Conservation (phyloP, 1,140 invertebrate species). For the Drosophila pachea region DNA sequence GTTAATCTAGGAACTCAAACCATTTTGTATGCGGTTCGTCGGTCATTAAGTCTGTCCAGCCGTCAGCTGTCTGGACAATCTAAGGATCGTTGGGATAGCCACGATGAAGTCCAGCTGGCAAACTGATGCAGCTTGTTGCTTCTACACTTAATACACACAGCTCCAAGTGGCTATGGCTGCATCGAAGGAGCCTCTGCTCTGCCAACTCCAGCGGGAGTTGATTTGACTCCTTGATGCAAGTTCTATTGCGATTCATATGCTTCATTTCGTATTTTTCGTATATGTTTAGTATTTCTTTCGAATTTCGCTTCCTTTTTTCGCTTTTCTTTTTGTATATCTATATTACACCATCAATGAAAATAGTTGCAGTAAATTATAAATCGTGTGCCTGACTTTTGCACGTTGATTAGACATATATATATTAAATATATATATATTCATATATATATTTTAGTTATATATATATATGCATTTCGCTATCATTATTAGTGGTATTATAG, state of each 20-base stretch:
- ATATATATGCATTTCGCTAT: conserved; percentile 1
- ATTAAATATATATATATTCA: conserved; percentile 40
- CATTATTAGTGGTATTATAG: conserved; percentile 11
- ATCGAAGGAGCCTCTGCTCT: conserved; percentile 2
- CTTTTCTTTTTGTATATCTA: conserved; percentile 66
- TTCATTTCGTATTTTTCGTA: conserved; percentile 13
- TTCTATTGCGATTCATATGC: not conserved
- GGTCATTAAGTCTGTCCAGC: conserved; percentile 30
- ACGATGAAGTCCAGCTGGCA: not conserved
- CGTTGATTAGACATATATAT: conserved; percentile 20
- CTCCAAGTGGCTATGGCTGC: no score
- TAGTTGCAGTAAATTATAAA: conserved; percentile 49
- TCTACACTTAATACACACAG: no score
- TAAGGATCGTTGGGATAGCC: not conserved
- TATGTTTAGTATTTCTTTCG: not conserved
- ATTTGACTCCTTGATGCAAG: no score
- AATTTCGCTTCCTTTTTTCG: not conserved
- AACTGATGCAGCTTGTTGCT: conserved; percentile 14
- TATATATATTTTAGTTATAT: conserved; percentile 13
- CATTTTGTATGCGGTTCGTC: conserved; percentile 62
- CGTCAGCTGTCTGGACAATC: not conserved
- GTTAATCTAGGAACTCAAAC: conserved; percentile 74
- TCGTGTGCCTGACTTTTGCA: conserved; percentile 30
- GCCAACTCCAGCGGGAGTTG: conserved; percentile 5
- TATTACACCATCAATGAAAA: conserved; percentile 75